Evolutionary conservation across 2,888 invertebrate genomes (phyloP).

Genomic region (Iselma pallidipennis): DNA sequence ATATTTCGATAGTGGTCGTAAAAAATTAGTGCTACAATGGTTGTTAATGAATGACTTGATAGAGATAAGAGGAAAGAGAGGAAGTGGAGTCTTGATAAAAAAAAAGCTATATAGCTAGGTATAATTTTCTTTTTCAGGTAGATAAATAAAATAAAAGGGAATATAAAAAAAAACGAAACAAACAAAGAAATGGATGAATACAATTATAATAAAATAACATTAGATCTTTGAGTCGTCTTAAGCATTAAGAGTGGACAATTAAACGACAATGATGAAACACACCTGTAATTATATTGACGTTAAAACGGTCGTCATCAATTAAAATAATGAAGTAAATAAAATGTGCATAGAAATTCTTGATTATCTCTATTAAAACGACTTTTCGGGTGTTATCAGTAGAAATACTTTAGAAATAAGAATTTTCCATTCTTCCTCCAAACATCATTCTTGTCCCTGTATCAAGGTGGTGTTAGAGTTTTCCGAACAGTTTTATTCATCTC

Average conservation of each 20-base stretch:
- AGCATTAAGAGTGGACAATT: neutral
- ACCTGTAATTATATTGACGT: neutral
- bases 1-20: conserved; percentile 25
- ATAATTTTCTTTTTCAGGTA: neutral
- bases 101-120: neutral
- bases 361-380: no score
- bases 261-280: no score
- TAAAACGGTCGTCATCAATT: neutral
- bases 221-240: neutral
- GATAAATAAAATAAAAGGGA: neutral
- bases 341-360: neutral
- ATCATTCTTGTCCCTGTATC: no score
- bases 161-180: neutral
- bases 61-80: conserved; percentile 13
- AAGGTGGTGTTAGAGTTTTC: no score
- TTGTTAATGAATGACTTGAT: conserved; percentile 22
- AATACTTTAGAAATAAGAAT: no score
- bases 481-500: no score
- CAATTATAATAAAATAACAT: neutral
- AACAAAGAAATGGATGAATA: no score
- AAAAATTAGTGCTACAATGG: conserved; percentile 26
- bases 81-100: neutral
- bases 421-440: no score
- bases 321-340: neutral
- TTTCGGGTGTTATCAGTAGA: no score